Evolutionary conservation across 2,888 invertebrate genomes (phyloP).

Genomic region (Dasysyrphus albostriatus): DNA sequence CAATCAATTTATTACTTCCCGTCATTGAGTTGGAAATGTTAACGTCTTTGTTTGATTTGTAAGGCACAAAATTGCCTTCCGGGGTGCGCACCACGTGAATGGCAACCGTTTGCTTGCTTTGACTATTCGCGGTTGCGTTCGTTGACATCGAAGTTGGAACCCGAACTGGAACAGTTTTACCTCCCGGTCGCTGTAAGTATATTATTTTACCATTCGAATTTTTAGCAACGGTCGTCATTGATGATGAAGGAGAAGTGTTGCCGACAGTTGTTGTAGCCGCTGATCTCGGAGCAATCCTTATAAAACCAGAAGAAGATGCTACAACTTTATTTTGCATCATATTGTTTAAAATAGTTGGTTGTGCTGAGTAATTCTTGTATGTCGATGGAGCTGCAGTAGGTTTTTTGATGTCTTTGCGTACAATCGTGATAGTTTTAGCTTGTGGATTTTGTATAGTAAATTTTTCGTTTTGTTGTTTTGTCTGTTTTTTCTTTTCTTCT

Average conservation of each 20-base stretch:
- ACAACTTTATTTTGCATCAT: conserved; percentile 57
- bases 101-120: conserved; percentile 75
- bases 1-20: conserved; percentile 77
- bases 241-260: conserved; percentile 10
- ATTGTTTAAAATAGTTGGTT: conserved; percentile 49
- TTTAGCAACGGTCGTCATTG: conserved; percentile 78
- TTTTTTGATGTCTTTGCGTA: conserved; percentile 17
- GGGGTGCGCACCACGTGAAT: conserved; percentile 79
- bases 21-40: conserved; percentile 68
- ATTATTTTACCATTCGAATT: conserved; percentile 84
- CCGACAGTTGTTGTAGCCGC: conserved; percentile 5
- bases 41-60: conserved; percentile 75
- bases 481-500: background rate
- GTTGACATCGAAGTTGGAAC: conserved; percentile 43
- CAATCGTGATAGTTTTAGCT: conserved; percentile 3
- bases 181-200: conserved; percentile 83
- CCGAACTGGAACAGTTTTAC: conserved; percentile 63
- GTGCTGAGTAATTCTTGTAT: conserved; percentile 28
- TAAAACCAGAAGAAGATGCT: conserved; percentile 41
- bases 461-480: conserved; percentile 9
- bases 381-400: background rate
- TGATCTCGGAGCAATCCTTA: conserved; percentile 61
- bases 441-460: background rate
- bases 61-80: conserved; percentile 78
- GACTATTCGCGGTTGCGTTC: conserved; percentile 49